Conservation (phyloP, 2,888 invertebrate species). For the Tachina fera region DNA sequence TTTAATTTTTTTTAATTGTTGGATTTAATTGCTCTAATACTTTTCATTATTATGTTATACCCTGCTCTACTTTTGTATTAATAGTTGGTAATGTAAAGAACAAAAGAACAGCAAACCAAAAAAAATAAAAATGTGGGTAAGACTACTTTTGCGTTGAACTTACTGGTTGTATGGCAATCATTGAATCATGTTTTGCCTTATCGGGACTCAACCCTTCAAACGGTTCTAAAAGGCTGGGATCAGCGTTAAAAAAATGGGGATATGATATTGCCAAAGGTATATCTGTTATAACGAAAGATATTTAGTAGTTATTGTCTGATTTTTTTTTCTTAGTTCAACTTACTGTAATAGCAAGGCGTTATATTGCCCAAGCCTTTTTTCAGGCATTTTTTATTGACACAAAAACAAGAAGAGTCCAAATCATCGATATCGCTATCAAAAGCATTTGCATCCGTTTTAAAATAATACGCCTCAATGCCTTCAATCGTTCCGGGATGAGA, state of each 20-base stretch:
- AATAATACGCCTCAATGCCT: constrained; percentile 86
- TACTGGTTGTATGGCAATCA: constrained; percentile 89
- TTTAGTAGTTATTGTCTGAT: neutral
- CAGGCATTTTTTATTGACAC: constrained; percentile 84
- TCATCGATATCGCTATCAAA: constrained; percentile 85
- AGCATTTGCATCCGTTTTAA: constrained; percentile 85
- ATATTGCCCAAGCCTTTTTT: constrained; percentile 87
- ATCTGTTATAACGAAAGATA: constrained; percentile 81
- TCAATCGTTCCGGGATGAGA: constrained; percentile 79
- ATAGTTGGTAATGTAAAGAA: too few relatives aligned
- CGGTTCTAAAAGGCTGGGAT: constrained; percentile 84
- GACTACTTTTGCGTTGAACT: constrained; percentile 54
- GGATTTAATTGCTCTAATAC: too few relatives aligned
- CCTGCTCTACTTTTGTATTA: too few relatives aligned
- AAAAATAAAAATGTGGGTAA: too few relatives aligned
- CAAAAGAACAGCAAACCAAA: too few relatives aligned
- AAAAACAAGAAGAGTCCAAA: constrained; percentile 87
- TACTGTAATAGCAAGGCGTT: constrained; percentile 89
- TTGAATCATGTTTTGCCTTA: constrained; percentile 83
- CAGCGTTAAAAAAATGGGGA: constrained; percentile 88
- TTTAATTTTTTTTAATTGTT: too few relatives aligned
- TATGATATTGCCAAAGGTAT: constrained; percentile 90
- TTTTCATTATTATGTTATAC: too few relatives aligned
- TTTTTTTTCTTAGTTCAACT: constrained; percentile 75
- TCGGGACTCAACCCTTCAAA: constrained; percentile 87